These are phyloP conservation scores for Parnassius mnemosyne DNA, from an alignment of 2,888 invertebrate genomes.

Conservation along the genomic window DNA sequence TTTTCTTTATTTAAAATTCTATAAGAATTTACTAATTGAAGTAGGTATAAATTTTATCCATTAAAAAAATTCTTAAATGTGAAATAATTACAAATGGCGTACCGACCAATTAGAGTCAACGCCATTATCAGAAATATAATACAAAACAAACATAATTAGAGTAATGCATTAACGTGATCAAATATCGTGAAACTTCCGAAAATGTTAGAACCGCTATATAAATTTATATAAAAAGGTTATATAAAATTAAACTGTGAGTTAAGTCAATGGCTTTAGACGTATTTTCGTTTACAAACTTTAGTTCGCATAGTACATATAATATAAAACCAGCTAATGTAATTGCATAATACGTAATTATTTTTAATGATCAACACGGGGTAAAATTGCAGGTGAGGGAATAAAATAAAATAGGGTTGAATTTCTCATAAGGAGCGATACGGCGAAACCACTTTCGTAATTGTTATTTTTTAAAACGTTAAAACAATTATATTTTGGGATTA, in stretches of 20 bases:
- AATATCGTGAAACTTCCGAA: slow-evolving; percentile 9
- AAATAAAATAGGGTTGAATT: neutral
- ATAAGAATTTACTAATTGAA: too few species aligned
- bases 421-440: neutral
- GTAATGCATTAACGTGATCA: slow-evolving; percentile 7
- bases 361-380: neutral
- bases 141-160: slow-evolving; percentile 12
- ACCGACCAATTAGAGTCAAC: too few species aligned
- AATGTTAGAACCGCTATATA: slow-evolving; percentile 14
- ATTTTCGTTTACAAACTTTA: slow-evolving; percentile 5
- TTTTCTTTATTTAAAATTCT: too few species aligned
- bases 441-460: too few species aligned
- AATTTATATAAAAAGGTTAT: neutral
- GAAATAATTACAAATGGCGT: too few species aligned
- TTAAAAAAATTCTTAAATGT: too few species aligned
- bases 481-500: too few species aligned
- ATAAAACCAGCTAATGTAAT: neutral
- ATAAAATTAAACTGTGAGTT: slow-evolving; percentile 6
- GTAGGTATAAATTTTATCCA: too few species aligned
- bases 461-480: too few species aligned
- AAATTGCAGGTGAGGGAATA: slow-evolving; percentile 1
- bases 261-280: slow-evolving; percentile 23
- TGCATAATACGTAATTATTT: slow-evolving; percentile 15
- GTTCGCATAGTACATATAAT: neutral
- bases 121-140: neutral